Base-by-base conservation (phyloP, 2,113 vertebrate species). In the Lonchura striata region DNA sequence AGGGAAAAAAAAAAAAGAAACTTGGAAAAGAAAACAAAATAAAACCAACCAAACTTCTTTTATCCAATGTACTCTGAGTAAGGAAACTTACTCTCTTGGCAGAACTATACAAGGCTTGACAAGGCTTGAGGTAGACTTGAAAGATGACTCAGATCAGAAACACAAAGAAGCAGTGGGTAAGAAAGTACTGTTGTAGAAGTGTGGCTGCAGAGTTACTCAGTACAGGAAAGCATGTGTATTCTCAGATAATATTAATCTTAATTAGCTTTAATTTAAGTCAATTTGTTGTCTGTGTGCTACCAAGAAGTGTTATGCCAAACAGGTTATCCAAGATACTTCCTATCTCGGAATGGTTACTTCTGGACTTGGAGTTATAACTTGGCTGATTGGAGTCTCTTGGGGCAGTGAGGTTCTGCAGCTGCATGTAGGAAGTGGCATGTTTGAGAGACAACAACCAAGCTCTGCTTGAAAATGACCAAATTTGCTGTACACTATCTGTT, bases 121-220 rank as follows among this genome's bases (percentile, higher is more conserved):
- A 94, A 82, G 54, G 41, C 41, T 76, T 91, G 75, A 87, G 89
- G 65, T 44, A 89, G 84, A 61, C 30, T 61, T 85, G 91, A 80
- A 63, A 74, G 70, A 85, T 79, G 63, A 92, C 39, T 88, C 79
- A 84, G 84, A 89, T 54, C n/a, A 92, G 72, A 84, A 81, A 86
- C 1, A 39, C 57, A 71, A 82, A 89, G 70, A 84, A 92, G 63
- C 18, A 65, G 54, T 2, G 2, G 66, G 56, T 75, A 79, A 63
- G 59, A 69, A 90, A 77, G 37, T 27, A 21, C 20, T 65, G 13
- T 63, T 60, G 75, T 63, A 72, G 63, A 69, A 81, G 52, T 25
- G 54, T 59, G 56, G 30, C 79, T 92, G 82, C 64, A 81, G 42
- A 75, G 71, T 80, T 61, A 68, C 44, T 82, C 57, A n/a, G 47